phyloP scores from a whole-genome alignment of 2,797 vertebrate species.

The Crocodylus rhombifer region DNA sequence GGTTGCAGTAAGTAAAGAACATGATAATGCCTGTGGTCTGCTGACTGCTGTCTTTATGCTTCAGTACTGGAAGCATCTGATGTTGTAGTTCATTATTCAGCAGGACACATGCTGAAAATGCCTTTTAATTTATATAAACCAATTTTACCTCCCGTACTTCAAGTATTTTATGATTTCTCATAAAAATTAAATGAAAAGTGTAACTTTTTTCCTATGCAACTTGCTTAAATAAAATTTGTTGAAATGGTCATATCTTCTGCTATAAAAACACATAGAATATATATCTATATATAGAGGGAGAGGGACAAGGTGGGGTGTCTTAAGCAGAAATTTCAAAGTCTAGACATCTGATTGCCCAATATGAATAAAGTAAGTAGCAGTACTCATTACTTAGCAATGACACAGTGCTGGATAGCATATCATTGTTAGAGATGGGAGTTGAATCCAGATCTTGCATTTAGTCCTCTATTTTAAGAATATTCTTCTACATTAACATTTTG shows the following conservation, averaged over 20 bases:
- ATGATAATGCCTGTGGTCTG: background rate
- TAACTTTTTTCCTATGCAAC: background rate
- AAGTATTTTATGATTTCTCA: too few species aligned
- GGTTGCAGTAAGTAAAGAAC: background rate
- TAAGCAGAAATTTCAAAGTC: background rate
- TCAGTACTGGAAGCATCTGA: background rate
- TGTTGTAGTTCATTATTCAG: background rate
- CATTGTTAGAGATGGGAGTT: background rate
- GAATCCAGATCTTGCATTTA: background rate
- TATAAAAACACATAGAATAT: background rate
- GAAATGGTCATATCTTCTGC: too few species aligned
- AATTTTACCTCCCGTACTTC: background rate
- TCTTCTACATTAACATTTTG: background rate
- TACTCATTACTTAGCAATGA: background rate
- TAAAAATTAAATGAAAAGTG: background rate
- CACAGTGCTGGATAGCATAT: fast-evolving
- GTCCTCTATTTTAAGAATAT: background rate
- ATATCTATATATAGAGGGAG: fast-evolving
- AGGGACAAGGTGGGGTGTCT: background rate
- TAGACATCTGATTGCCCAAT: background rate
- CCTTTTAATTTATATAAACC: background rate
- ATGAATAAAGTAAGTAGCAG: background rate
- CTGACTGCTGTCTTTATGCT: background rate
- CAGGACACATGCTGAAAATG: fast-evolving
- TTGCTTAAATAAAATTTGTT: background rate